Percentiles rank a stretch among this genome's conserved stretches.
phyloP scores from a whole-genome alignment of 2,888 invertebrate species.

The Thera britannica region DNA sequence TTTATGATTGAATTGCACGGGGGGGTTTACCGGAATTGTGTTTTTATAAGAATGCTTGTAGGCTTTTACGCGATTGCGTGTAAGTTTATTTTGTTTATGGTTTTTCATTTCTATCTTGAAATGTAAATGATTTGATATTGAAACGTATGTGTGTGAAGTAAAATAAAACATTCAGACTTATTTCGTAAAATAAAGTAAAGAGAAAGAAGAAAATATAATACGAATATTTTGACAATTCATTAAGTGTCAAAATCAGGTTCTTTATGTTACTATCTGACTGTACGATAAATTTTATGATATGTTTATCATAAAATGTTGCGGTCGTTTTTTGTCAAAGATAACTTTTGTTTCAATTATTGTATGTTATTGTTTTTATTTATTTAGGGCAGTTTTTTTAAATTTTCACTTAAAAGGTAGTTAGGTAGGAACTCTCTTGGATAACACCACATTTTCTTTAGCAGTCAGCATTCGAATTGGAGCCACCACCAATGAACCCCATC shows the following conservation, averaged over 20 bases:
- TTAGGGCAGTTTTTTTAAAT: too few relatives aligned
- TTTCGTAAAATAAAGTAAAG: background rate
- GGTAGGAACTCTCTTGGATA: too few relatives aligned
- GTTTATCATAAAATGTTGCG: too few relatives aligned
- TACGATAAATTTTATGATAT: too few relatives aligned
- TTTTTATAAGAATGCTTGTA: constrained; percentile 28
- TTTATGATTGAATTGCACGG: constrained; percentile 51
- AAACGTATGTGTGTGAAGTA: background rate
- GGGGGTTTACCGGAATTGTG: constrained; percentile 39
- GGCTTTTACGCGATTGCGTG: constrained; percentile 34
- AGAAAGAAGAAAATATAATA: background rate
- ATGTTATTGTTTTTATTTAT: too few relatives aligned
- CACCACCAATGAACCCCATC: too few relatives aligned
- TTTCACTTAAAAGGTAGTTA: too few relatives aligned
- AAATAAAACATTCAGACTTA: background rate
- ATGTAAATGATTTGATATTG: constrained; percentile 5
- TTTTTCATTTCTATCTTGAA: constrained; percentile 5
- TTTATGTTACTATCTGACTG: too few relatives aligned
- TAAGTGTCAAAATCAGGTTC: background rate
- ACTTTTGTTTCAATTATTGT: too few relatives aligned
- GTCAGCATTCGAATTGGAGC: too few relatives aligned
- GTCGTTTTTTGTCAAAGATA: too few relatives aligned
- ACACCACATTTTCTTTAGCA: too few relatives aligned
- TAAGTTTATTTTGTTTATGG: constrained; percentile 28
- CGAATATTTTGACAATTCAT: background rate